Conservation (phyloP, 2,797 vertebrate species). For the Diplodus sargus region DNA sequence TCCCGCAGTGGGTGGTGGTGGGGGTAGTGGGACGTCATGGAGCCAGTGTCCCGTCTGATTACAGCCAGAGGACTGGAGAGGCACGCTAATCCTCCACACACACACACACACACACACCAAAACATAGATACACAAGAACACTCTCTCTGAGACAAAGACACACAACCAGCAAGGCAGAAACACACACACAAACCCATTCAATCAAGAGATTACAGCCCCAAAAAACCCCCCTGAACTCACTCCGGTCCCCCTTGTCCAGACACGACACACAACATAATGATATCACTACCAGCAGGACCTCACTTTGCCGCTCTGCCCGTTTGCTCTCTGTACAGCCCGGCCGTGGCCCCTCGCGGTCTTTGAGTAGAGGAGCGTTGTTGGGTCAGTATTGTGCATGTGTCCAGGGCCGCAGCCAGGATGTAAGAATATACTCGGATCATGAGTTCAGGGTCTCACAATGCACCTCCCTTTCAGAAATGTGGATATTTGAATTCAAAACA, state of each 20-base stretch:
- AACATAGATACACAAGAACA: slow-evolving; percentile 38
- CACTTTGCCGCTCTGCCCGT: slow-evolving; percentile 76
- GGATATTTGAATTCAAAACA: no score
- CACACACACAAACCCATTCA: slow-evolving; percentile 50
- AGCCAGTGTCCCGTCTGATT: slow-evolving; percentile 95
- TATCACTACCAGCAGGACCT: slow-evolving; percentile 83
- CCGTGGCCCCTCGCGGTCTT: slow-evolving; percentile 30
- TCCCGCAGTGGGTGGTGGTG: slow-evolving; percentile 74
- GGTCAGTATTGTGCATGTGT: slow-evolving; percentile 30
- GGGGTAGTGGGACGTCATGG: slow-evolving; percentile 86
- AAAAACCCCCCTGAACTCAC: slow-evolving; percentile 61
- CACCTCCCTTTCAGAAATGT: not conserved
- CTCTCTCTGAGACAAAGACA: slow-evolving; percentile 55
- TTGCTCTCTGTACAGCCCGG: slow-evolving; percentile 63
- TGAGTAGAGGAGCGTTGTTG: slow-evolving; percentile 22
- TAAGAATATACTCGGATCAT: not conserved
- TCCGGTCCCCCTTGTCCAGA: slow-evolving; percentile 63
- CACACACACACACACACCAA: slow-evolving; percentile 41
- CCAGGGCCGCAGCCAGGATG: not conserved
- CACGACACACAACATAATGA: slow-evolving; percentile 82
- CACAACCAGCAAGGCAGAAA: slow-evolving; percentile 29
- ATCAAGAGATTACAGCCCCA: slow-evolving; percentile 53
- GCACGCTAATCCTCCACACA: slow-evolving; percentile 80
- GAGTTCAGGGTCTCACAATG: not conserved
- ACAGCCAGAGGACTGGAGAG: slow-evolving; percentile 82